A percentile compares a stretch with the other conserved stretches of the same genome.
These are phyloP conservation scores for Chaetops frenatus DNA, from an alignment of 2,113 vertebrate genomes.

Conservation along the genomic window DNA sequence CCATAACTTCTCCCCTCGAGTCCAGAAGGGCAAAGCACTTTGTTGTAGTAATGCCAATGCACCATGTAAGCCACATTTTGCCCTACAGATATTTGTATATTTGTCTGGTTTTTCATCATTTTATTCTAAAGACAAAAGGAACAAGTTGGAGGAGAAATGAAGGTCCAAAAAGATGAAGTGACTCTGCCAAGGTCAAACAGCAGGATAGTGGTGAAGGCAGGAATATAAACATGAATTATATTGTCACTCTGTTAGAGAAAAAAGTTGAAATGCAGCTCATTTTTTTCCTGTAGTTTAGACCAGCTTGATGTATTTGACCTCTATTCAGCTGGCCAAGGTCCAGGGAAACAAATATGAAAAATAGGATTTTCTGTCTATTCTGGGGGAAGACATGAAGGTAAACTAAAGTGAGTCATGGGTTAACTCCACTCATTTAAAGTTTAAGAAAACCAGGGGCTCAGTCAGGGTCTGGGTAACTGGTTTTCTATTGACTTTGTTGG, in stretches of 20 bases:
- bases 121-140: not conserved
- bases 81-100: not conserved
- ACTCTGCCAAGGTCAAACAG: slow-evolving; percentile 41
- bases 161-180: slow-evolving; percentile 20
- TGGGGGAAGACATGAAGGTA: not conserved
- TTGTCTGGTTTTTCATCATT: not conserved
- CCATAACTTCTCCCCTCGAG: not conserved
- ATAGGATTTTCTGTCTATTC: not conserved
- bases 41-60: not conserved
- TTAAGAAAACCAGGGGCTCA: not conserved
- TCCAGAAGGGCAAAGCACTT: not conserved
- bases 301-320: slow-evolving; percentile 21
- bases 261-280: slow-evolving; percentile 33
- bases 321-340: slow-evolving; percentile 29
- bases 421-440: not conserved
- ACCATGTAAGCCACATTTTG: fast-evolving
- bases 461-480: not conserved
- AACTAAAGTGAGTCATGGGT: not conserved
- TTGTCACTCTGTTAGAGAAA: slow-evolving; percentile 16
- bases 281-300: slow-evolving; percentile 42
- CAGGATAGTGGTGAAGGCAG: not conserved
- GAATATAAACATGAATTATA: slow-evolving; percentile 59
- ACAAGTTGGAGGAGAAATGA: not conserved
- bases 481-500: not conserved
- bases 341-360: slow-evolving; percentile 11